Evolutionary conservation across 2,113 vertebrate genomes (phyloP).

Genomic region (Esox niger): DNA sequence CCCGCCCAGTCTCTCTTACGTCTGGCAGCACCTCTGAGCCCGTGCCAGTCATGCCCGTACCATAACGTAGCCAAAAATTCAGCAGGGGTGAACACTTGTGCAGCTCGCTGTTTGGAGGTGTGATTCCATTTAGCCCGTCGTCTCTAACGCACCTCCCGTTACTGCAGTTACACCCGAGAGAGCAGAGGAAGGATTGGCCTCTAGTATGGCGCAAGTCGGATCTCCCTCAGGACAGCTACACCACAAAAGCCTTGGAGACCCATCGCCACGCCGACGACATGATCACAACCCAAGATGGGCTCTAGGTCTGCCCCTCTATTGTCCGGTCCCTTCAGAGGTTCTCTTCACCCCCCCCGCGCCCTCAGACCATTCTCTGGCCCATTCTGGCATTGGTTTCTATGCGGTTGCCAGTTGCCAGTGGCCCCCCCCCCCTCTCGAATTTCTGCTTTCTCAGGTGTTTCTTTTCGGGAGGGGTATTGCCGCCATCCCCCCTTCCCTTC

Average conservation of each 20-base stretch:
- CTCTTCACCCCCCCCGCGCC: conserved; percentile 7
- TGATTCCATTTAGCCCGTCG: too few species aligned
- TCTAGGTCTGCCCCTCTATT: conserved; percentile 59
- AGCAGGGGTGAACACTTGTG: too few species aligned
- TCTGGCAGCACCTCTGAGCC: too few species aligned
- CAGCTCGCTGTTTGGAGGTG: too few species aligned
- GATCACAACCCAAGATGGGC: conserved; percentile 84
- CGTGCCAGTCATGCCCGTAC: too few species aligned
- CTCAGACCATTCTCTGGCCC: conserved; percentile 4
- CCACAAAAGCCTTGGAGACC: conserved; percentile 98
- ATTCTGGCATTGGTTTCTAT: too few species aligned
- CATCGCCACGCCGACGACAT: conserved; percentile 90
- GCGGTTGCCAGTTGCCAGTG: conserved; percentile 24
- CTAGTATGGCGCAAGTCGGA: conserved; percentile 92
- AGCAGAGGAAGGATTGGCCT: conserved; percentile 88
- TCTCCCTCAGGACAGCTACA: conserved; percentile 97
- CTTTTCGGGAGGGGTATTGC: conserved; percentile 41
- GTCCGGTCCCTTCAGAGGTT: conserved; percentile 33
- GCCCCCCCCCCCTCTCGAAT: conserved; percentile 32
- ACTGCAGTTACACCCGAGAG: conserved; percentile 79
- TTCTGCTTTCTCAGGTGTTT: conserved; percentile 70
- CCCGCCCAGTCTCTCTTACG: too few species aligned
- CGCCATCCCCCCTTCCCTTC: conserved; percentile 29
- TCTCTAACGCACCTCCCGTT: not conserved
- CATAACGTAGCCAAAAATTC: too few species aligned